Base-by-base conservation (phyloP, 2,797 vertebrate species). In the Spatula clypeata region DNA sequence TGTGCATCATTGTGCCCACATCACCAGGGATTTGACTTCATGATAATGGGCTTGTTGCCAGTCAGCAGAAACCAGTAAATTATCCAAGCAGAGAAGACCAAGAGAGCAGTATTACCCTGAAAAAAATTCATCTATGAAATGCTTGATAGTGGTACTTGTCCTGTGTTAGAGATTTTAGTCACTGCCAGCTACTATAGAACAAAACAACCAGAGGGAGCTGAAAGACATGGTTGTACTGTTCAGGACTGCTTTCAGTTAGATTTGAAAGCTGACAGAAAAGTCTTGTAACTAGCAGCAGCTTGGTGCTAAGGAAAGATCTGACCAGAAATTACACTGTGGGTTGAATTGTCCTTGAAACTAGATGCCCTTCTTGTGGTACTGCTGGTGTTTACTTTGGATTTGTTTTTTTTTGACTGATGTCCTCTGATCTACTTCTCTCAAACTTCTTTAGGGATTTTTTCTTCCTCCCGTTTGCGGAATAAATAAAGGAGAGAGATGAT, bases 401-500 rank as follows among this genome's bases (percentile, higher is more conserved):
- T 80, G 12, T 40, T 32, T 81, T 60, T 69, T 86, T 60, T 70
- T 89, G 31, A 17, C n/a, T 72, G 1, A 36, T 83, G 9, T 66
- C 17, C 36, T 92, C 24, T 82, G 15, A 69, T 60, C 31, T 62
- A 8, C 32, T 79, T 90, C 57, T 92, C 10, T 75, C 81, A 51
- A 58, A 71, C 53, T 64, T 85, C 34, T 93, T 81, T 91, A 96
- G 88, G 93, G 53, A 44, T n/a, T 84, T 51, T 19, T 36, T 4
- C 19, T 14, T 3, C 3, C 6, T 85, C 1, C 4, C 1, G 4
- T 91, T 90, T 67, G 54, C 66, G 81, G 75, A 55, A 13, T 26
- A 79, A 88, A 79, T 51, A 38, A 51, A 65, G 88, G 9, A 27
- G 74, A 97, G 80, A 55, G 62, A 99, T 99, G 99, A 80, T 91